Percentiles rank a stretch among this genome's conserved stretches.
These are phyloP conservation scores for Variabilichromis moorii DNA, from an alignment of 2,113 vertebrate species.

Conservation along the genomic window DNA sequence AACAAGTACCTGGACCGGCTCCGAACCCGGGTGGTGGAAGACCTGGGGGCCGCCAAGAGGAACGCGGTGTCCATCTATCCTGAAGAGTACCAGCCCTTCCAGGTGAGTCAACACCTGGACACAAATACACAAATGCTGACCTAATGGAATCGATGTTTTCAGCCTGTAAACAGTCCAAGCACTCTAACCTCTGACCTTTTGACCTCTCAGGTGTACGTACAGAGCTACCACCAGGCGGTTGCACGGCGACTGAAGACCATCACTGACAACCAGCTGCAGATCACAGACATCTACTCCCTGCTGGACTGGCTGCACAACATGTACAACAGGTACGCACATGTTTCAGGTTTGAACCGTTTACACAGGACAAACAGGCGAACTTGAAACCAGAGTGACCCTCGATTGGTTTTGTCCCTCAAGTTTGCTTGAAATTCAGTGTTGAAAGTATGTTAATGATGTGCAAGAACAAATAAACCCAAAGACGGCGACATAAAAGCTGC, in stretches of 20 bases:
- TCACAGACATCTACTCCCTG: constrained; percentile 80
- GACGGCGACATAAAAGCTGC: background rate
- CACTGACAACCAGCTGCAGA: constrained; percentile 65
- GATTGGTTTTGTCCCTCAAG: background rate
- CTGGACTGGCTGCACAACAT: constrained; percentile 86
- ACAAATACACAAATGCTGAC: background rate
- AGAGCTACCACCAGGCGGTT: constrained; percentile 81
- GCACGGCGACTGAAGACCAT: constrained; percentile 65
- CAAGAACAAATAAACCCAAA: background rate
- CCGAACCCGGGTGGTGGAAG: constrained; percentile 69
- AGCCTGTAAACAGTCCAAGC: background rate
- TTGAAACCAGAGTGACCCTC: background rate
- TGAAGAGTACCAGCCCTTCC: constrained; percentile 71
- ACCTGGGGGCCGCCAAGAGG: constrained; percentile 74
- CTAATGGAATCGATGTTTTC: background rate
- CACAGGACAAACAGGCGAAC: background rate
- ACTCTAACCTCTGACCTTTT: background rate
- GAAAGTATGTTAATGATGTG: background rate
- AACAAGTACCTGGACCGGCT: constrained; percentile 68
- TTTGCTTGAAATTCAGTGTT: background rate
- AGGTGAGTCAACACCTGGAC: constrained; percentile 4
- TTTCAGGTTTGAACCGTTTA: background rate
- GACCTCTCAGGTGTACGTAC: constrained; percentile 72
- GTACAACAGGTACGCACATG: constrained; percentile 74
- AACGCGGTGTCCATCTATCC: constrained; percentile 81